Base-by-base conservation (phyloP, 2,113 vertebrate species). In the Neolamprologus caudopunctatus region DNA sequence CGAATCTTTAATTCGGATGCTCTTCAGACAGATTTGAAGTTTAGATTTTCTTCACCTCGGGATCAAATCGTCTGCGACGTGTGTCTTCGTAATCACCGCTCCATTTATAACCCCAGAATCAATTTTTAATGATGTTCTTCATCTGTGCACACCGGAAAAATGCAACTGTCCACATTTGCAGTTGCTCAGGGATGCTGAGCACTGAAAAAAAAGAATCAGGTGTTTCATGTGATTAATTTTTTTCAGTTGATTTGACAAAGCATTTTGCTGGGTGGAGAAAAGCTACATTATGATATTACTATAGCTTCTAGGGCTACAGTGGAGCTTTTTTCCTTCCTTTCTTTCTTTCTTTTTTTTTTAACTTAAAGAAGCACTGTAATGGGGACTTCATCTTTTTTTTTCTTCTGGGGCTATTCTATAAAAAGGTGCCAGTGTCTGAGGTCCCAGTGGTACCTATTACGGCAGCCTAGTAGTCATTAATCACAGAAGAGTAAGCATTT, bases 361-460 rank as follows among this genome's bases (percentile, higher is more conserved):
- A 68, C 87, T 92, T 80, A 73, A 91, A 92, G 88, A 93, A 92
- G 87, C 86, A 82, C 80, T 84, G 61, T 96, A 92, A 95, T 91
- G 90, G 94, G 93, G 91, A 94, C 95, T 96, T 93, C 93, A 95
- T 95, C 91, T 92, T 94, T 92, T 93, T 93, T 91, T 92, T 91
- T 92, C 91, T 96, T 94, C 89, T 84, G 92, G 95, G 94, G 88
- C 91, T 90, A 80, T 94, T 95, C 94, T 96, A 95, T 95, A 95
- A 95, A 96, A 96, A 95, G 95, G 95, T 94, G 92, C 91, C 87
- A 80, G 91, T 93, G 88, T 92, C 89, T 91, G 37, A 86, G 90
- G 94, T 96, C 96, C 96, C 96, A 89, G 88, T 85, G 96, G 96
- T 96, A 90, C 96, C 95, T 95, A 96, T 96, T 96, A 96, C 86